These are phyloP conservation scores for Uropsilus gracilis DNA, from an alignment of 2,113 vertebrate species.

Conservation along the genomic window DNA sequence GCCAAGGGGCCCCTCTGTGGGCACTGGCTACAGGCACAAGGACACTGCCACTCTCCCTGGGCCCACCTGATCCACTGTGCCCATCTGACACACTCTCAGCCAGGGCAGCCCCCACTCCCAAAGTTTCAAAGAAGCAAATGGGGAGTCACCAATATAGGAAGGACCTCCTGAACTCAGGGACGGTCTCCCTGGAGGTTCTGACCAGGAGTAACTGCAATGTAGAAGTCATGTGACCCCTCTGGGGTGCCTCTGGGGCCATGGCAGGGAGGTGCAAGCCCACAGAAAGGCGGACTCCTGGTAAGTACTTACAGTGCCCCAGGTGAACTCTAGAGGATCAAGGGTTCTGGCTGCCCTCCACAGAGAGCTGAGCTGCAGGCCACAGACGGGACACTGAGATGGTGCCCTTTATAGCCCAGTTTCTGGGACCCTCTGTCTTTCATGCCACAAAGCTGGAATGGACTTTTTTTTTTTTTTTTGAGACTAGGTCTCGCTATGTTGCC, in stretches of 20 bases:
- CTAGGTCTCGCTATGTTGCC: too few relatives aligned
- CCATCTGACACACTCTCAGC: background rate
- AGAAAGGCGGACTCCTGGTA: too few relatives aligned
- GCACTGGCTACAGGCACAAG: background rate
- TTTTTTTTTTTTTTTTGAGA: too few relatives aligned
- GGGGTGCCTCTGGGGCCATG: background rate
- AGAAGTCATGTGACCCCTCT: background rate
- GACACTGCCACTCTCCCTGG: fast-evolving
- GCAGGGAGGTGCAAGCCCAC: background rate
- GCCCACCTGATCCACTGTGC: background rate
- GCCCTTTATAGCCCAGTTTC: background rate
- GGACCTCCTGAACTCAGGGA: background rate
- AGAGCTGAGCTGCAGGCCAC: background rate
- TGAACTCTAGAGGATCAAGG: background rate
- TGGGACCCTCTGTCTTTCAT: background rate
- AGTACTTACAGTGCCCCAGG: background rate
- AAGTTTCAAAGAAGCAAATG: background rate
- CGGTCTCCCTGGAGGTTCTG: background rate
- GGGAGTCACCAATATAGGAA: fast-evolving
- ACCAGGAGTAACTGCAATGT: background rate
- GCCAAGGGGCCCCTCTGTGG: background rate
- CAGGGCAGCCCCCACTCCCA: background rate
- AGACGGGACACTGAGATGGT: background rate
- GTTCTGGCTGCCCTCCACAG: background rate
- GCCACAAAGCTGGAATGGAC: background rate